These are phyloP conservation scores for Catocala nupta DNA, from an alignment of 2,888 invertebrate genomes.

Conservation along the genomic window DNA sequence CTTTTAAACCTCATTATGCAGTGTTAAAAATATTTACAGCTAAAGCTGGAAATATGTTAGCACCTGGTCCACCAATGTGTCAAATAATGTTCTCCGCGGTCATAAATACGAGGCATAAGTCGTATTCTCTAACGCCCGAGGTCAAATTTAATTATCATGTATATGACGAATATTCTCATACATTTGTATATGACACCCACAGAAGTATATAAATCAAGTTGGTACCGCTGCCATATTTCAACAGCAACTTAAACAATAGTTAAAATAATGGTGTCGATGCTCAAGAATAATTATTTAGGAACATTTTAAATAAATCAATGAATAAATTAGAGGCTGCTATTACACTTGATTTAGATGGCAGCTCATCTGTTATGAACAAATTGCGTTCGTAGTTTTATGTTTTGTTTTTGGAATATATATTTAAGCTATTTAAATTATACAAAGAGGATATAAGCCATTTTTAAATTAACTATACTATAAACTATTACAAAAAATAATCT, in stretches of 20 bases:
- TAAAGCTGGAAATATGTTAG: slow-evolving; percentile 62
- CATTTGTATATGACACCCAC: slow-evolving; percentile 72
- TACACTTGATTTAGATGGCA: slow-evolving; percentile 81
- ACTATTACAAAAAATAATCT: too few relatives aligned
- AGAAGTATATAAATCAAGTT: slow-evolving; percentile 75
- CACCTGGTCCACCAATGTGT: slow-evolving; percentile 75
- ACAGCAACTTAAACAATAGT: slow-evolving; percentile 81
- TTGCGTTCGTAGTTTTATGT: slow-evolving; percentile 63
- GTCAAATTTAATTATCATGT: slow-evolving; percentile 86
- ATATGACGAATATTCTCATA: slow-evolving; percentile 69
- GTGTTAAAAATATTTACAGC: slow-evolving; percentile 74
- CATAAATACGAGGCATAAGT: slow-evolving; percentile 77
- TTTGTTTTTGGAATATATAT: slow-evolving; percentile 43
- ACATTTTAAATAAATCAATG: slow-evolving; percentile 84
- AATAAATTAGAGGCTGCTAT: slow-evolving; percentile 81
- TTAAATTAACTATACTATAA: too few relatives aligned
- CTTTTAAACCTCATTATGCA: slow-evolving; percentile 49
- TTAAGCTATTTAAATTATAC: slow-evolving; percentile 32
- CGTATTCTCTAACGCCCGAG: slow-evolving; percentile 74
- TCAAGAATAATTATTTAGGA: slow-evolving; percentile 82
- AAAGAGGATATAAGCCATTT: neutral
- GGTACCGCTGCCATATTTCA: slow-evolving; percentile 67
- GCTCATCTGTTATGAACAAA: slow-evolving; percentile 76
- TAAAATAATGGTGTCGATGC: slow-evolving; percentile 80
- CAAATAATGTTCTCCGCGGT: slow-evolving; percentile 73